Base-by-base conservation (phyloP, 1,140 invertebrate genomes). In the Acyrthosiphon pisum region DNA sequence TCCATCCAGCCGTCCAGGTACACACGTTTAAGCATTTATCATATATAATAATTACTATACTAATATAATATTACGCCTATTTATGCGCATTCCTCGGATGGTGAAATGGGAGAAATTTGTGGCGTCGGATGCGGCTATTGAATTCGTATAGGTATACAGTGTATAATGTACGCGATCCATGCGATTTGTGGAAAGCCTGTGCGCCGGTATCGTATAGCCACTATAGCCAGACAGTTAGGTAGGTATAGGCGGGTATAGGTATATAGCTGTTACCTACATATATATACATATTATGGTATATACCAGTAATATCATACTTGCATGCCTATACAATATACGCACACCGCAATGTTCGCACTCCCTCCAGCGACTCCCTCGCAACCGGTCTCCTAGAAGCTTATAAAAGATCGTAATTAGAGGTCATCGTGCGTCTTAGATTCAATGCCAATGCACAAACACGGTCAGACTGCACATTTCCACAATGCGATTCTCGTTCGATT, bases 351-450 rank as follows among this genome's bases (percentile, higher is more conserved):
- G 23, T 84, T 41, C n/a, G 90, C 56, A 89, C 90, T 91, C 90
- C 90, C 90, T 44, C 56, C 56, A 50, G 37, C 30, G 56, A 60
- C 60, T 91, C 90, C 90, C 53, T 68, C 90, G 86, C 46, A 46
- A 87, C 84, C 84, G 53, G 22, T 23, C 50, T 9, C 37, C 26
- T 20, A 76, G 56, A 91, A 91, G 90, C 90, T 91, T 91, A 91
- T 91, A 91, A 91, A 91, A 91, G 90, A 91, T 91, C 9, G 56
- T 91, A 91, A 91, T 91, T 91, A 76, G 90, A 91, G 90, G 90
- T 91, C 60, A 91, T 81, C 53, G 90, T 76, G 60, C 30, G 56
- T 91, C 41, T 91, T 91, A 81, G 60, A 81, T 46, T 30, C 90
- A 91, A 68, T 46, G 90, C 90, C 90, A 76, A 48, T 76, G 56